Conservation (phyloP, 2,888 invertebrate species). For the Hoplodrina blanda region DNA sequence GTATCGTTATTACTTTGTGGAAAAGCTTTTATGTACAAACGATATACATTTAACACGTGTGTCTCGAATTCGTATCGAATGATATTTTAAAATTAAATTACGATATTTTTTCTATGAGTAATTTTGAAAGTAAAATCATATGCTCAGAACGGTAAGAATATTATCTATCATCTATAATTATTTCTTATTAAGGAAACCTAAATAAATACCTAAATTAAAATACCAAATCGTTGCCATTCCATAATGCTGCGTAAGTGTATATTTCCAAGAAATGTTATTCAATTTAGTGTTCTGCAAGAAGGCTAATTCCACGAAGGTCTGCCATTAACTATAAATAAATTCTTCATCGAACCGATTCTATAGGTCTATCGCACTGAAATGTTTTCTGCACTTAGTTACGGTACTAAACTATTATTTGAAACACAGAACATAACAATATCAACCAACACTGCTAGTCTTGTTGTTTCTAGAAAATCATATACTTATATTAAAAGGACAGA, state of each 20-base stretch:
- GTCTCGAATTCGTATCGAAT: background rate
- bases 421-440: slow-evolving; percentile 6
- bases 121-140: background rate
- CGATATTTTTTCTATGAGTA: background rate
- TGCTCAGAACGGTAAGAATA: too few relatives aligned
- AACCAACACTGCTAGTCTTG: background rate
- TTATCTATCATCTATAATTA: background rate
- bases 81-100: background rate
- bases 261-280: slow-evolving; percentile 51
- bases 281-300: slow-evolving; percentile 48
- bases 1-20: slow-evolving; percentile 53
- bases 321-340: slow-evolving; percentile 72
- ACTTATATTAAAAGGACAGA: too few relatives aligned
- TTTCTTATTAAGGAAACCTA: background rate
- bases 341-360: slow-evolving; percentile 59
- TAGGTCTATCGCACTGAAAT: slow-evolving; percentile 58
- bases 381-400: slow-evolving; percentile 9
- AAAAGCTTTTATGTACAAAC: slow-evolving; percentile 12
- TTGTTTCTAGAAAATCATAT: slow-evolving; percentile 14
- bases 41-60: slow-evolving; percentile 14
- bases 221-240: slow-evolving; percentile 21
- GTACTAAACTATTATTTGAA: slow-evolving; percentile 11
- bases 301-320: slow-evolving; percentile 70
- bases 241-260: slow-evolving; percentile 23
- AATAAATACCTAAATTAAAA: slow-evolving; percentile 30